A percentile compares a stretch with the other conserved stretches of the same genome.
These are phyloP conservation scores for Menidia menidia DNA, from an alignment of 2,797 vertebrate species.

Conservation along the genomic window DNA sequence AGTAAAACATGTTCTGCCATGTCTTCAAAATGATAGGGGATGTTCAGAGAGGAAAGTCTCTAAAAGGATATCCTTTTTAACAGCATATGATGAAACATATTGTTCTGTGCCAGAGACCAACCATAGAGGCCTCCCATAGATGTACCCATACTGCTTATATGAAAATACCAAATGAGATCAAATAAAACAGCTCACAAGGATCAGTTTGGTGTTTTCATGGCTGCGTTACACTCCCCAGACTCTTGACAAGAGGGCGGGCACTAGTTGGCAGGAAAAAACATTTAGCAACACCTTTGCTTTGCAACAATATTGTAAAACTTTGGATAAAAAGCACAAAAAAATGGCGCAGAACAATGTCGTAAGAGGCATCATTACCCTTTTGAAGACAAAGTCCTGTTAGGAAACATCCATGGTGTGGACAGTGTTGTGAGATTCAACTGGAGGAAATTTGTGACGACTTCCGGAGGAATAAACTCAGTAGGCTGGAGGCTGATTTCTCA, in stretches of 20 bases:
- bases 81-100: constrained; percentile 25
- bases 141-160: neutral
- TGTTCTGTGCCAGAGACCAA: neutral
- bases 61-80: constrained; percentile 51
- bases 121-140: neutral
- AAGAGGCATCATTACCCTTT: neutral
- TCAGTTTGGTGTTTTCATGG: no score
- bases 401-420: neutral
- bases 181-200: neutral
- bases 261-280: neutral
- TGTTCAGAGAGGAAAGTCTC: constrained; percentile 18
- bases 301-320: neutral
- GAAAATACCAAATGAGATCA: neutral
- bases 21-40: constrained; percentile 44
- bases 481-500: neutral
- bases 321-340: neutral
- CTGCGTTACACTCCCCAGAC: no score
- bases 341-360: neutral
- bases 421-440: accelerated
- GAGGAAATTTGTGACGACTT: accelerated
- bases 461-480: neutral
- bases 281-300: neutral
- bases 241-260: no score
- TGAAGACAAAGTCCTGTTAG: accelerated
- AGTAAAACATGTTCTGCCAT: neutral